Evolutionary conservation across 2,113 vertebrate species (phyloP), one percentile per base, ranked within the genome.

Genomic region (Phoxinus phoxinus): DNA sequence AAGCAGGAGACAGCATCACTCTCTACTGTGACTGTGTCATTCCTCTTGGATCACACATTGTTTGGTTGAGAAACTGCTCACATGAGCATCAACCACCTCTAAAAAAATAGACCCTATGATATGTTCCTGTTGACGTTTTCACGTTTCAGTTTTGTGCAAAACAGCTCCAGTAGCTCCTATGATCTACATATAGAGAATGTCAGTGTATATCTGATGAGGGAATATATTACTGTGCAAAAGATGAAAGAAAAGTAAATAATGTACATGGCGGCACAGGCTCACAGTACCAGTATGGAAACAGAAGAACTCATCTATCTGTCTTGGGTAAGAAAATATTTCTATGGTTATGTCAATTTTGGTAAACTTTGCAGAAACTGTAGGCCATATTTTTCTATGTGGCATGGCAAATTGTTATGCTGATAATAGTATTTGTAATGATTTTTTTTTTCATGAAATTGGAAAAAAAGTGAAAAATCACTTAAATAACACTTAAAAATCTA

Each of bases 101-200:
- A 0, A 9, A 46, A 9, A 46, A 3, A 78, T 89, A 51, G 48
- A 51, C 17, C 0, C 15, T 19, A 0, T 0, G n/a, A n/a, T n/a
- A n/a, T 27, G n/a, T 23, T 30, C 6, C 1, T 1, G 4, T 0
- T 1, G 5, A 11, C 0, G 1, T 13, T 67, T 46, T 17, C 81
- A 37, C 65, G 69, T 76, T 87, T 76, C 9, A 59, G 0, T 37
- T 59, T 86, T 44, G n/a, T 48, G 12, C 21, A 9, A 3, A 87
- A 89, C 21, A 0, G 0, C 2, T 78, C 69, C 10, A 67, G 23
- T 25, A 41, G 37, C 1, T 61, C 82, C 6, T 65, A 35, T 25
- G 37, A 79, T 67, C 84, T 91, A 30, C 32, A 37, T 44, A 90
- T 91, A 56, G 12, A 11, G 1, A 91, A 91, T 23, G n/a, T 91